Conservation (phyloP, 2,113 vertebrate species). For the Dinomys branickii region DNA sequence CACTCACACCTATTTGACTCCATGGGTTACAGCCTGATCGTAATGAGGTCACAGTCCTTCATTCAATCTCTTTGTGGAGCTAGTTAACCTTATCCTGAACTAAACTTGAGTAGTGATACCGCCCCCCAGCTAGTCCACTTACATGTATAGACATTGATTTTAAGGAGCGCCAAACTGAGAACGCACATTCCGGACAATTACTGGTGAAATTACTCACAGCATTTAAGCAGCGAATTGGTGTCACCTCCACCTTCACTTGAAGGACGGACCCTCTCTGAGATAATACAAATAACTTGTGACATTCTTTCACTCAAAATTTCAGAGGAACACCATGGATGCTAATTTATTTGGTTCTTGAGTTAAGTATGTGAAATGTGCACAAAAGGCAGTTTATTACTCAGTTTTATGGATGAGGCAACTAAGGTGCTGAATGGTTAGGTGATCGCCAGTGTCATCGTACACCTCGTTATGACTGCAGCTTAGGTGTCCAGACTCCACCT, state of each 20-base stretch:
- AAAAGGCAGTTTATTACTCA: slow-evolving; percentile 38
- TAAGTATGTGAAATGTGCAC: slow-evolving; percentile 24
- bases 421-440: not conserved
- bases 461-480: not conserved
- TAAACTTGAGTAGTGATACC: not conserved
- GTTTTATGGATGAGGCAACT: not conserved
- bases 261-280: not conserved
- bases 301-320: not conserved
- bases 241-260: not conserved
- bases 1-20: not conserved
- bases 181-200: not conserved
- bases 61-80: not conserved
- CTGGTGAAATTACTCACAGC: not conserved
- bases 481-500: not conserved
- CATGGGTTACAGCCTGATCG: not conserved
- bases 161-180: not conserved
- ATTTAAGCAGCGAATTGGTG: not conserved
- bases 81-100: not conserved
- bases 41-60: slow-evolving; percentile 23
- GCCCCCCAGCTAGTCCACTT: not conserved
- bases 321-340: not conserved
- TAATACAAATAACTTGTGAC: not conserved
- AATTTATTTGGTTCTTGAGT: slow-evolving; percentile 42
- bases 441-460: not conserved
- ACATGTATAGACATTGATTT: not conserved